Base-by-base conservation (phyloP, 2,888 invertebrate genomes). In the Stegophylla sp. region DNA sequence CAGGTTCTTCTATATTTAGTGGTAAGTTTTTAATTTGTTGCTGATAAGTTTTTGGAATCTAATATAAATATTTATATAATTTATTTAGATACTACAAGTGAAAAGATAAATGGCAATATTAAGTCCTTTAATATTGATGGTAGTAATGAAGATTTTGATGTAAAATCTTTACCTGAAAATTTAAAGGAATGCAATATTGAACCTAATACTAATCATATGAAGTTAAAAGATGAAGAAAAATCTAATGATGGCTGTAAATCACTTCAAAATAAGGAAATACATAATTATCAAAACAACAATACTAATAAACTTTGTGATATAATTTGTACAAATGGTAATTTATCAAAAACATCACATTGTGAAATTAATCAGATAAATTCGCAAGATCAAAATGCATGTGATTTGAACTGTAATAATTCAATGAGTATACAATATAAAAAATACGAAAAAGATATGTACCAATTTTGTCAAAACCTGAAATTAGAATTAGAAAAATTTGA, bases 381-480 rank as follows among this genome's bases (percentile, higher is more conserved):
- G n/a, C 28, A 20, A 28, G 17, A 28, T 26, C 13, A 53, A 7
- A 69, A 69, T 34, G n/a, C 28, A 61, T 61, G 28, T 64, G 1
- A 20, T 69, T 3, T 5, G 20, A 69, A 20, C 1, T 15, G 1
- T 12, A 34, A 51, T 20, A 13, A 53, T 51, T 20, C 10, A n/a
- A 20, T 2, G 51, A 15, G n/a, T n/a, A 12, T 1, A 7, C n/a
- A 69, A 34, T 34, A 4, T 3, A 12, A 53, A 64, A 51, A 53
- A 13, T 76, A 7, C 43, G 26, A 53, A 66, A 23, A 20, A 7
- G 26, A 53, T 1, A 12, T 76, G 7, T 9, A 53, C 4, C 41
- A 59, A 13, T 61, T 79, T 51, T 69, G 26, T 61, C 71, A 79
- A 26, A n/a, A 61, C 34, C 23, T 79, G 12, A 51, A 61, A 48